phyloP scores from a whole-genome alignment of 1,140 invertebrate species.

The Drosophila orena region DNA sequence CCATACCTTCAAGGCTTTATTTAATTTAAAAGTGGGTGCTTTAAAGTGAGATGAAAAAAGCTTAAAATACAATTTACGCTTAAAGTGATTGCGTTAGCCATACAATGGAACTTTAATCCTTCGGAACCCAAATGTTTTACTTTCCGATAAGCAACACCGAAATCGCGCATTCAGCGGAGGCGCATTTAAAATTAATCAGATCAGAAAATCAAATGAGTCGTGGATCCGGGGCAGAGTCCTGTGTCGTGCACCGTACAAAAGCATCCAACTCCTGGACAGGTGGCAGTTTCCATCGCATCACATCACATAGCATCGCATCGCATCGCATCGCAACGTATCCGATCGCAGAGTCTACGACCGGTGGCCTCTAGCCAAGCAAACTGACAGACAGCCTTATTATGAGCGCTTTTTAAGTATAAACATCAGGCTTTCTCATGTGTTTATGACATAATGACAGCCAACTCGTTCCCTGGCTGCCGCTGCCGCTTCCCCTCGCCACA shows the following conservation, averaged over 20 bases:
- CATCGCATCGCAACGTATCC: conserved; percentile 20
- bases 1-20: no score
- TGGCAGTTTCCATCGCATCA: conserved; percentile 36
- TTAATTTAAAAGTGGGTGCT: neutral
- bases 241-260: conserved; percentile 34
- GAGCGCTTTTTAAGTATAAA: conserved; percentile 63
- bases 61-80: neutral
- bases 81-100: neutral
- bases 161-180: neutral
- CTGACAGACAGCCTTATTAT: conserved; percentile 60
- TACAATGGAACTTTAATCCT: neutral
- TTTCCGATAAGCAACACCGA: neutral
- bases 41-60: no score
- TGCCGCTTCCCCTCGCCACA: neutral
- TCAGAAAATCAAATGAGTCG: conserved; percentile 34
- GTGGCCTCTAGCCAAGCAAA: conserved; percentile 27
- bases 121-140: neutral
- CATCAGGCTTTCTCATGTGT: conserved; percentile 57
- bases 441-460: conserved; percentile 78
- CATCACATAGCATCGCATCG: conserved; percentile 16
- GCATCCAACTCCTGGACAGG: conserved; percentile 37
- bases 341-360: conserved; percentile 25
- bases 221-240: conserved; percentile 3
- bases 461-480: conserved; percentile 9
- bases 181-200: conserved; percentile 30